phyloP scores from a whole-genome alignment of 2,113 vertebrate species.

The Gobio gobio region DNA sequence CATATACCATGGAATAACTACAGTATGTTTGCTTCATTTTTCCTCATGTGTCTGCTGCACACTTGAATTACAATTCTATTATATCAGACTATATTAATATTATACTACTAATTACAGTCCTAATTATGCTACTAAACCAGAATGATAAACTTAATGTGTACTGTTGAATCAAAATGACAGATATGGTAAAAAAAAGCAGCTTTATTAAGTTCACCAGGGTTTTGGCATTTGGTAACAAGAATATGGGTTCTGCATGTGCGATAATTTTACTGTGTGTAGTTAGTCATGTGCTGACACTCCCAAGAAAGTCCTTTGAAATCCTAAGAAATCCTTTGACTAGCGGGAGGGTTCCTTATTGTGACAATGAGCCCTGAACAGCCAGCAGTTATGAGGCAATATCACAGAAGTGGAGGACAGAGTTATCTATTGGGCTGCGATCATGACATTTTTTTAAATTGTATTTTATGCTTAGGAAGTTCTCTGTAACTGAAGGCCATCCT shows the following conservation, averaged over 20 bases:
- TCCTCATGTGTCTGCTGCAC: too few species aligned
- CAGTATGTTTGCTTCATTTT: too few species aligned
- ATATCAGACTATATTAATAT: too few species aligned
- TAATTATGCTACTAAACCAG: too few species aligned
- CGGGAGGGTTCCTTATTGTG: not conserved
- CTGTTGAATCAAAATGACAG: too few species aligned
- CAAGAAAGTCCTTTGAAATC: not conserved
- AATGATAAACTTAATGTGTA: too few species aligned
- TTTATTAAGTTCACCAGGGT: too few species aligned
- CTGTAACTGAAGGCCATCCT: slow-evolving; percentile 41
- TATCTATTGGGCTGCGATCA: not conserved
- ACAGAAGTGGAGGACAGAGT: not conserved
- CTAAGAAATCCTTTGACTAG: not conserved
- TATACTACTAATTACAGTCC: too few species aligned
- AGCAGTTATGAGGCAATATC: not conserved
- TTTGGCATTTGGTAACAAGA: not conserved
- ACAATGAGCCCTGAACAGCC: not conserved
- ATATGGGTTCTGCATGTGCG: not conserved
- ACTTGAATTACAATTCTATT: too few species aligned
- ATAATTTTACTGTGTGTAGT: not conserved
- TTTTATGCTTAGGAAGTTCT: slow-evolving; percentile 23
- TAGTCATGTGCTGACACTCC: not conserved
- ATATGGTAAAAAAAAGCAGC: not conserved
- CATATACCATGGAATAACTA: too few species aligned
- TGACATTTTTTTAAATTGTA: slow-evolving; percentile 11